These are phyloP conservation scores for Pseudochaenichthys georgianus DNA, from an alignment of 2,797 vertebrate species.

Conservation along the genomic window DNA sequence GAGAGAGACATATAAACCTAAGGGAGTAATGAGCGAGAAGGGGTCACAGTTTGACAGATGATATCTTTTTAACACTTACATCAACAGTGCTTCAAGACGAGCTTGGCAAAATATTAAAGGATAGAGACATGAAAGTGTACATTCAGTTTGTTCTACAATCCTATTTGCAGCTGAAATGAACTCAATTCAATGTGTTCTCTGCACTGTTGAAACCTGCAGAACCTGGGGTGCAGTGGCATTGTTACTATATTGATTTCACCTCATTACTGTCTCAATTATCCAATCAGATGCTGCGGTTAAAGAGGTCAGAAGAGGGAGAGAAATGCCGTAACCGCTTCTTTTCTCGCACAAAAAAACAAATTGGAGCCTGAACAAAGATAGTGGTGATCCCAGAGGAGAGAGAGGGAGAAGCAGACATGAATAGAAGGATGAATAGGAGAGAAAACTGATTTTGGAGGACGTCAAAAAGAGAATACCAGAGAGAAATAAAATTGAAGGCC, in stretches of 20 bases:
- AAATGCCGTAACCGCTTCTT: not conserved
- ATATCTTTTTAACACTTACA: slow-evolving; percentile 57
- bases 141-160: not conserved
- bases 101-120: slow-evolving; percentile 11
- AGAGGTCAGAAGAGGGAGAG: slow-evolving; percentile 37
- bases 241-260: slow-evolving; percentile 24
- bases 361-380: slow-evolving; percentile 1
- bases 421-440: slow-evolving; percentile 5
- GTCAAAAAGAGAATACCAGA: slow-evolving; percentile 6
- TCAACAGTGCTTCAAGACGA: slow-evolving; percentile 3
- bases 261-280: slow-evolving; percentile 34
- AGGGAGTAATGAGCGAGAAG: not conserved
- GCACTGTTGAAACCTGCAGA: not conserved
- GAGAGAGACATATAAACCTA: not conserved
- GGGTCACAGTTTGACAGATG: slow-evolving; percentile 41
- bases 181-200: not conserved
- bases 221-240: slow-evolving; percentile 1
- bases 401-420: not conserved
- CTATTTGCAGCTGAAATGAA: not conserved
- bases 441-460: slow-evolving; percentile 9
- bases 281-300: slow-evolving; percentile 29
- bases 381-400: not conserved
- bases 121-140: slow-evolving; percentile 13
- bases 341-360: not conserved
- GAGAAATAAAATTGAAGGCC: slow-evolving; percentile 13